A percentile compares a stretch with the other conserved stretches of the same genome.
Evolutionary conservation across 2,113 vertebrate genomes (phyloP).

Genomic region (Neodontobutis hainanensis): DNA sequence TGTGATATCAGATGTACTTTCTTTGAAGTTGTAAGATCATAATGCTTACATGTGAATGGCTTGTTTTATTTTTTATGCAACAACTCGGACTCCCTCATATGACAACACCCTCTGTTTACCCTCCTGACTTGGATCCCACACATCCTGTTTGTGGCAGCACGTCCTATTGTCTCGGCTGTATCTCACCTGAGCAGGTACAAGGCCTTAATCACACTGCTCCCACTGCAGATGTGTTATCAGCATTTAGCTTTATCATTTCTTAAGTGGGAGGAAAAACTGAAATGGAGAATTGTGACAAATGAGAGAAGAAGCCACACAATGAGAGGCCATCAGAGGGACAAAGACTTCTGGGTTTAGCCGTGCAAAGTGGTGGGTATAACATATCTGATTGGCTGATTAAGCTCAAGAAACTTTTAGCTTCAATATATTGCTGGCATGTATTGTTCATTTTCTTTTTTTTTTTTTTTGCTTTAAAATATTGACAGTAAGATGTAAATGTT

Average conservation of each 20-base stretch:
- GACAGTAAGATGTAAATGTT: too few species aligned
- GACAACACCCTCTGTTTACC: slow-evolving; percentile 69
- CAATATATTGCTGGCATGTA: too few species aligned
- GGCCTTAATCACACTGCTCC: slow-evolving; percentile 31
- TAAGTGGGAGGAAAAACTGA: slow-evolving; percentile 54
- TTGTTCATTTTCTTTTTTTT: too few species aligned
- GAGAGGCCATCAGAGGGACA: slow-evolving; percentile 6
- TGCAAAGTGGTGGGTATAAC: slow-evolving; percentile 10
- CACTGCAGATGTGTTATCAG: slow-evolving; percentile 44
- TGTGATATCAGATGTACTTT: slow-evolving; percentile 69
- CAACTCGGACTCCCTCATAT: slow-evolving; percentile 58
- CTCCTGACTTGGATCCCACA: slow-evolving; percentile 37
- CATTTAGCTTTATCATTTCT: slow-evolving; percentile 47
- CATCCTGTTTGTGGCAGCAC: slow-evolving; percentile 70
- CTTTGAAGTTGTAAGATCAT: slow-evolving; percentile 61
- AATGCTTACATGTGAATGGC: slow-evolving; percentile 54
- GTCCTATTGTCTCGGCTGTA: slow-evolving; percentile 43
- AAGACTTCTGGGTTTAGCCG: slow-evolving; percentile 21
- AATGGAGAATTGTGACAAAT: slow-evolving; percentile 49
- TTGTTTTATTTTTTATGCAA: slow-evolving; percentile 53
- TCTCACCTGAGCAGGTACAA: slow-evolving; percentile 53
- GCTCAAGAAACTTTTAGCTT: not conserved
- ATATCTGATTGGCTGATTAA: slow-evolving; percentile 4
- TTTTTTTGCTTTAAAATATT: too few species aligned
- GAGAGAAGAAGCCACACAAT: slow-evolving; percentile 44